These are phyloP conservation scores for Sitobion miscanthi DNA, from an alignment of 1,140 invertebrate genomes.

Conservation along the genomic window DNA sequence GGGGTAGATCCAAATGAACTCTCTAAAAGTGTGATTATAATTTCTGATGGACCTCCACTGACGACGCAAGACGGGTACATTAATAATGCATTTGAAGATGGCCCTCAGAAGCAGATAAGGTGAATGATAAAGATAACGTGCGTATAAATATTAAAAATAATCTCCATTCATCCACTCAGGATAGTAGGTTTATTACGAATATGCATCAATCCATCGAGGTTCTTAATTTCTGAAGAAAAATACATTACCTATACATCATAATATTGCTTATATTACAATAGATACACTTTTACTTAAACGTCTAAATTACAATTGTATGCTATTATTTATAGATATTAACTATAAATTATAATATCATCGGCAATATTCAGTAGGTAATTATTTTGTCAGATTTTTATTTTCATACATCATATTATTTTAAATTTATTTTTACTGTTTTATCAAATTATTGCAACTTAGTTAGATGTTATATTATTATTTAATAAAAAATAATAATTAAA, in stretches of 20 bases:
- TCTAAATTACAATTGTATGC: no score
- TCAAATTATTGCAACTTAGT: not conserved
- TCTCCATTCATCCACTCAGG: not conserved
- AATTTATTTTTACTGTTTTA: not conserved
- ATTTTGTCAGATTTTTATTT: not conserved
- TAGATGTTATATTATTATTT: not conserved
- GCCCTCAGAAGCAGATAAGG: not conserved
- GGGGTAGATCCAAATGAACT: not conserved
- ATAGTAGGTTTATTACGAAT: not conserved
- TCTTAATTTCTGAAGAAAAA: no score
- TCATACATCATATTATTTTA: not conserved
- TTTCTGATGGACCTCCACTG: not conserved
- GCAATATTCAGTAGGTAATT: no score
- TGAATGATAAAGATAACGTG: constrained; percentile 29
- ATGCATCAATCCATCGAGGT: not conserved
- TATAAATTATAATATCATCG: no score
- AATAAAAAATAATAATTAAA: not conserved
- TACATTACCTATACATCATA: no score
- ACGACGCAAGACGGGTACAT: not conserved
- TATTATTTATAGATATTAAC: no score
- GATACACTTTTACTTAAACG: no score
- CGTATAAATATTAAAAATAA: not conserved
- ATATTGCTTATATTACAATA: no score
- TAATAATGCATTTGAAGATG: constrained; percentile 36
- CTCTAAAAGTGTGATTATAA: not conserved